phyloP scores from a whole-genome alignment of 2,797 vertebrate genomes.

The Lepilemur ruficaudatus region DNA sequence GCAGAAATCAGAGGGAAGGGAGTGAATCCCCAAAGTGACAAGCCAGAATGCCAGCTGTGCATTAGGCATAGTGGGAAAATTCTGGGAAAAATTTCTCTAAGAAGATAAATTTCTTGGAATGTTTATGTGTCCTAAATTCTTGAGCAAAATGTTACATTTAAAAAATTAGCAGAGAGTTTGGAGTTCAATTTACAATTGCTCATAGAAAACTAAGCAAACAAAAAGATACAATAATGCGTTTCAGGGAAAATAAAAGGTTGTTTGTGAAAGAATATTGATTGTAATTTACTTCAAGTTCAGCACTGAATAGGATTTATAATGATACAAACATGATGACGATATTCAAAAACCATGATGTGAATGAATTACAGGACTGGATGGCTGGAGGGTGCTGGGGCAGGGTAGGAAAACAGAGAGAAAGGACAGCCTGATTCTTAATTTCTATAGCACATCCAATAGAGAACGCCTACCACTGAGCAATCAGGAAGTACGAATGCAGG shows the following conservation, averaged over 20 bases:
- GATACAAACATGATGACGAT: neutral
- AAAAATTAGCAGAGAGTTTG: neutral
- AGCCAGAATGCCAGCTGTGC: no score
- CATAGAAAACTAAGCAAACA: neutral
- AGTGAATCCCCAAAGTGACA: neutral
- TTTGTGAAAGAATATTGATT: neutral
- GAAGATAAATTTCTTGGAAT: neutral
- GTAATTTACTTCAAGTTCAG: neutral
- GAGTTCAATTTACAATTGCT: neutral
- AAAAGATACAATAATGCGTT: neutral
- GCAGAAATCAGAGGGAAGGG: neutral
- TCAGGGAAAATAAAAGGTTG: neutral
- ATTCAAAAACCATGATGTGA: neutral
- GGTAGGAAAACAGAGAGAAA: neutral
- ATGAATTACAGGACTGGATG: neutral
- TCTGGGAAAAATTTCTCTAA: neutral
- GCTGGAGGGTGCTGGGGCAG: neutral
- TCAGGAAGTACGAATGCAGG: neutral
- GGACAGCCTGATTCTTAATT: neutral
- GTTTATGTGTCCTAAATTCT: neutral
- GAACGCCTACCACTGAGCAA: neutral
- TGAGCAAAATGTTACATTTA: neutral
- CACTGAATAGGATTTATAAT: neutral
- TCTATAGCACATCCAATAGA: neutral
- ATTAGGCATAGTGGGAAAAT: no score